Percentiles rank a stretch among this genome's conserved stretches.
Conservation (phyloP, 2,888 invertebrate species). For the Pheosia gnoma region DNA sequence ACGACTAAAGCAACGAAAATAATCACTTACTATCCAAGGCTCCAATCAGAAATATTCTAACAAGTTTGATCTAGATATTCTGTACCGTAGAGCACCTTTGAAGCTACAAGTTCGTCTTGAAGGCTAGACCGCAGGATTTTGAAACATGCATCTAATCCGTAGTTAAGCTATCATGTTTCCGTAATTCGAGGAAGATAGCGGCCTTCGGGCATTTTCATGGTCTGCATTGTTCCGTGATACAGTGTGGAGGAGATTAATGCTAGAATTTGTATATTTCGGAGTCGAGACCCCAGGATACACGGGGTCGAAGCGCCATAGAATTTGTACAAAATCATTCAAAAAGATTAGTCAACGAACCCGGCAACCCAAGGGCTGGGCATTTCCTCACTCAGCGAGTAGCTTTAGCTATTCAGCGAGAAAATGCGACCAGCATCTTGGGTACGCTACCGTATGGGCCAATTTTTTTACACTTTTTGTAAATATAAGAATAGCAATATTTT, state of each 20-base stretch:
- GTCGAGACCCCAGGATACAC: too few species aligned
- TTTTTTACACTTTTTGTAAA: too few species aligned
- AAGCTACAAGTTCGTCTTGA: background rate
- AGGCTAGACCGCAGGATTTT: background rate
- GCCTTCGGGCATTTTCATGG: constrained; percentile 39
- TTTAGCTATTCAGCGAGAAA: too few species aligned
- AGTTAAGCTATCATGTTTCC: constrained; percentile 28
- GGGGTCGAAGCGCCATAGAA: too few species aligned
- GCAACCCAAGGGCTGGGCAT: too few species aligned
- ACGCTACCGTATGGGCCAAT: too few species aligned
- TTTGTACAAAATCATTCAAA: too few species aligned
- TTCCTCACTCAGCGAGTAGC: too few species aligned
- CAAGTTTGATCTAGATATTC: constrained; percentile 1
- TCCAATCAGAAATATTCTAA: background rate
- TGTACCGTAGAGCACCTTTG: background rate
- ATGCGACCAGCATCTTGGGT: too few species aligned
- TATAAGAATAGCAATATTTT: too few species aligned
- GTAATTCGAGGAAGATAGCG: constrained; percentile 23
- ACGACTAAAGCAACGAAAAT: background rate
- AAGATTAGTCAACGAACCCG: too few species aligned
- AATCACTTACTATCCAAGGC: background rate
- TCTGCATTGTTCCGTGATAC: constrained; percentile 21
- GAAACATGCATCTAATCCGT: background rate
- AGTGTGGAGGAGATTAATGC: constrained; percentile 36
- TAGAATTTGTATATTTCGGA: constrained; percentile 15